Evolutionary conservation across 2,797 vertebrate genomes (phyloP).

Genomic region (Galagoides demidoff): DNA sequence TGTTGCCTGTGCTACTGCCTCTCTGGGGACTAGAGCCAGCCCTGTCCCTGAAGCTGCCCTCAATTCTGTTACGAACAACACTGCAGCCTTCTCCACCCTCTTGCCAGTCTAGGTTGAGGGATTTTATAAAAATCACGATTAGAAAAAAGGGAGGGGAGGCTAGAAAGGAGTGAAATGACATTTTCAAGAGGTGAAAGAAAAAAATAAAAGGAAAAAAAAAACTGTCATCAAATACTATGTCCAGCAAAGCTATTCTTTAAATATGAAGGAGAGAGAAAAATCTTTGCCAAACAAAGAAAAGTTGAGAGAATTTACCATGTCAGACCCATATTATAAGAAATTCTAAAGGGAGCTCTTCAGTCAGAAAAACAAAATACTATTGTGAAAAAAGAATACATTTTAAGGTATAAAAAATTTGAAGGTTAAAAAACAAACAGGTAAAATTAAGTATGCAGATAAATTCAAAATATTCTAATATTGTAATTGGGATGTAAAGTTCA

Average conservation of each 20-base stretch:
- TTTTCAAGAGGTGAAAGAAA: neutral
- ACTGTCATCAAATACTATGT: neutral
- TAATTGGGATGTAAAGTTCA: neutral
- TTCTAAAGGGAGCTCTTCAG: neutral
- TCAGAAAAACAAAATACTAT: neutral
- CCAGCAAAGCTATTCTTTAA: neutral
- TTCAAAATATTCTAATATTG: neutral
- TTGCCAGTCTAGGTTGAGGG: neutral
- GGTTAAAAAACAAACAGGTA: neutral
- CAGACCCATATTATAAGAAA: neutral
- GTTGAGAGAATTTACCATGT: neutral
- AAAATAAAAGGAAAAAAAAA: neutral
- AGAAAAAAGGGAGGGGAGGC: neutral
- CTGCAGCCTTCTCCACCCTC: slow-evolving; percentile 8
- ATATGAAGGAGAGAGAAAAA: neutral
- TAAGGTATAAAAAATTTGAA: neutral
- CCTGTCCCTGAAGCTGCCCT: neutral
- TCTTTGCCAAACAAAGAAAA: neutral
- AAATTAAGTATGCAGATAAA: neutral
- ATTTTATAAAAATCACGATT: slow-evolving; percentile 68
- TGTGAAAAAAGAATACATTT: neutral
- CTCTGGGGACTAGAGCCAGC: neutral
- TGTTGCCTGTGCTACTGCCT: neutral
- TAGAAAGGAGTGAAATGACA: neutral
- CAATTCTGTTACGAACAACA: slow-evolving; percentile 28